Evolutionary conservation across 2,113 vertebrate species (phyloP), one percentile per base, ranked within the genome.

Genomic region (Pelmatolapia mariae): DNA sequence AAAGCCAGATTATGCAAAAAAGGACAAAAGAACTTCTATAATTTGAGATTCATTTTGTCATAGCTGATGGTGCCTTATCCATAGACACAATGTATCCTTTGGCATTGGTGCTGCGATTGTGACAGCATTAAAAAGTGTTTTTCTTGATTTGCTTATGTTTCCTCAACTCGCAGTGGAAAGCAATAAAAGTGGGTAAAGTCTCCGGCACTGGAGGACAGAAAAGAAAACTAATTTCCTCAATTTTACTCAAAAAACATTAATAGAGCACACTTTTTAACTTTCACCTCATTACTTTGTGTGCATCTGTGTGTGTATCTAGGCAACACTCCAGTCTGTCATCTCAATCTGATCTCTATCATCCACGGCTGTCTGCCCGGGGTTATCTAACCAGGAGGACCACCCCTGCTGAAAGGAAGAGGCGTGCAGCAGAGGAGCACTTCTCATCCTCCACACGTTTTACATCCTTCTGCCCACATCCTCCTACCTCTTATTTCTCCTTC

Each of bases 321-420:
- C 92, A 90, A 81, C 57, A 82, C 92, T 95, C 86, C 86, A 92
- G 86, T 88, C 87, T 90, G 90, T 93, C 93, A 94, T 91, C 92
- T 91, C 90, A 91, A 93, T 94, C 93, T 93, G 95, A 96, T 96
- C 91, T 90, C 86, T 94, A 95, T 96, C 93, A 93, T 89, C 92
- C 91, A 81, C 22, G 89, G 86, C 92, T 94, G 91, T 90, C 91
- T 95, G 91, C 87, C 83, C 79, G 54, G 80, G 84, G 83, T 94
- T 94, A 94, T 95, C 92, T 92, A 31, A 12, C 73, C 71, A 71
- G 43, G 68, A 84, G 90, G 94, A 96, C 95, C 95, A 95, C 93
- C 94, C 93, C 87, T 80, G 91, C 82, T 89, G 95, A 91, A 86
- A 80, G 85, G 86, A 86, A 86, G 26, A 87, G 54, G 52, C 86